phyloP scores from a whole-genome alignment of 2,113 vertebrate genomes.

The Sminthopsis crassicaudata region DNA sequence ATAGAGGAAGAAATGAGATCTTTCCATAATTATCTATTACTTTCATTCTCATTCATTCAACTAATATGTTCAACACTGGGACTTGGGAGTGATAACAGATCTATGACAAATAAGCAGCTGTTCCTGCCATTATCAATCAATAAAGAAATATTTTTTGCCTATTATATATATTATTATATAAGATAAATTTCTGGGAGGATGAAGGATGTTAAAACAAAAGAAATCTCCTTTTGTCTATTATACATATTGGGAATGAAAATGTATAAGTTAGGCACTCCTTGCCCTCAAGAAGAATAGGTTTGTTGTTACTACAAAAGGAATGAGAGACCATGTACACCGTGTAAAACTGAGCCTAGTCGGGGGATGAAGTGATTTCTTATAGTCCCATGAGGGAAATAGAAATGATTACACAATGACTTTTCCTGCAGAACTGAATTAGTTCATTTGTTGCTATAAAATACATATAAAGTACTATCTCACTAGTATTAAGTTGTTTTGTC shows the following conservation, averaged over 20 bases:
- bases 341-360: background rate
- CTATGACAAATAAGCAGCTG: background rate
- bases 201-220: no score
- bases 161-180: no score
- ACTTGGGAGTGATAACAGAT: background rate
- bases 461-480: constrained; percentile 67
- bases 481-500: constrained; percentile 67
- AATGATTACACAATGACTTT: constrained; percentile 34
- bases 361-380: background rate
- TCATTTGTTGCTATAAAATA: constrained; percentile 85
- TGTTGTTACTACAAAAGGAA: background rate
- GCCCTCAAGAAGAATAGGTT: accelerated
- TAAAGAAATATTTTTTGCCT: background rate
- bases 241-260: background rate
- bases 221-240: no score
- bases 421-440: constrained; percentile 63
- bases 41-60: background rate
- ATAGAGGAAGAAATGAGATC: background rate
- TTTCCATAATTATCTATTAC: background rate
- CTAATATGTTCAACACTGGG: background rate
- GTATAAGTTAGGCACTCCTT: no score
- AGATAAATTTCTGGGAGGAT: no score
- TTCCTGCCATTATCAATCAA: background rate
- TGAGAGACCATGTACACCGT: background rate
- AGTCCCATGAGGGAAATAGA: background rate